phyloP scores from a whole-genome alignment of 2,113 vertebrate species.

The Trematocara unimaculatum region DNA sequence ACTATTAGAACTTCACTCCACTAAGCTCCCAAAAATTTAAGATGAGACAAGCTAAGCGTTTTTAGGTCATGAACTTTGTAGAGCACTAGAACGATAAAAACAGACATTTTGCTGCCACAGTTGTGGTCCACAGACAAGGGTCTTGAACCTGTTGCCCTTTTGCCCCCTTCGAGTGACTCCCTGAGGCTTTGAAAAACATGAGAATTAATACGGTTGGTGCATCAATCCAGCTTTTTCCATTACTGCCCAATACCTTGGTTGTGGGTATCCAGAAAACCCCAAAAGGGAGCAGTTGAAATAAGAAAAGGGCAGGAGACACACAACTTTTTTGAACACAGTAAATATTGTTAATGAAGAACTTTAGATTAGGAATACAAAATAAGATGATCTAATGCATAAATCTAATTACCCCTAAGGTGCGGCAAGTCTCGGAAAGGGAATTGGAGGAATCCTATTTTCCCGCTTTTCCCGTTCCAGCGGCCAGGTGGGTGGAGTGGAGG shows the following conservation, averaged over 20 bases:
- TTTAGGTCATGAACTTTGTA: not conserved
- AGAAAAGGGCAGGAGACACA: not conserved
- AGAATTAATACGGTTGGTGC: not conserved
- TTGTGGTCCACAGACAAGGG: not conserved
- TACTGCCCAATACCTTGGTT: not conserved
- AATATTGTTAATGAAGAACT: not conserved
- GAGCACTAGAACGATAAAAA: not conserved
- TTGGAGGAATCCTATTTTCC: slow-evolving; percentile 92
- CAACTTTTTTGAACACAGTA: not conserved
- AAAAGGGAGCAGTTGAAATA: not conserved
- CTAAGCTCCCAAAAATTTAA: not conserved
- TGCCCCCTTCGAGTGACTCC: not conserved
- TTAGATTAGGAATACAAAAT: not conserved
- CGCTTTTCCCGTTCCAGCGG: slow-evolving; percentile 86
- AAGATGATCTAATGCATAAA: not conserved
- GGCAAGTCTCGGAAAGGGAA: slow-evolving; percentile 91
- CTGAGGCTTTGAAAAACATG: not conserved
- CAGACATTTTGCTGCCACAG: not conserved
- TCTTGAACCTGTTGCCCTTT: not conserved
- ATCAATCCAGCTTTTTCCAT: not conserved
- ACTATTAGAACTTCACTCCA: not conserved
- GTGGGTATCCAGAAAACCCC: not conserved
- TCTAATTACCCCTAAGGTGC: slow-evolving; percentile 74
- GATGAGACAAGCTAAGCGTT: not conserved
- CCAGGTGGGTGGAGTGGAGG: slow-evolving; percentile 69